phyloP scores from a whole-genome alignment of 2,888 invertebrate genomes.

The Catocala nupta region DNA sequence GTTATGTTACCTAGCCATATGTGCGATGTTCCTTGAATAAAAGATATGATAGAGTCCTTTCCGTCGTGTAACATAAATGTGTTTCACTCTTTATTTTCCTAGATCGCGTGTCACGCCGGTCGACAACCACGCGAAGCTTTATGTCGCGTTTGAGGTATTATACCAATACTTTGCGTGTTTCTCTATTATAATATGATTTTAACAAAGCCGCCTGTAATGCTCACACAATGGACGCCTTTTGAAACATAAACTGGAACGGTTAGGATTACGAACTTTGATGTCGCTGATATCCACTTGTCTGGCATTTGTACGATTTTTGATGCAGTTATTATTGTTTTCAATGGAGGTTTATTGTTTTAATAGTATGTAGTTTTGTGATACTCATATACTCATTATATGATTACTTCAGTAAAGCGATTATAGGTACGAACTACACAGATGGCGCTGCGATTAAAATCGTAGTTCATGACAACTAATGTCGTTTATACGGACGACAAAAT shows the following conservation, averaged over 20 bases:
- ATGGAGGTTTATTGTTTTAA: slow-evolving; percentile 7
- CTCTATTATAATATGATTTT: slow-evolving; percentile 80
- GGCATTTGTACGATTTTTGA: slow-evolving; percentile 34
- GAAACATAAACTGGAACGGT: slow-evolving; percentile 76
- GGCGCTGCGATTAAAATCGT: too few relatives aligned
- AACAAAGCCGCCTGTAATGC: slow-evolving; percentile 77
- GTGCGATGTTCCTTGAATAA: not conserved
- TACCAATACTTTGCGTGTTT: slow-evolving; percentile 81
- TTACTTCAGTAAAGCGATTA: too few relatives aligned
- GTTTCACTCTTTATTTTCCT: slow-evolving; percentile 55
- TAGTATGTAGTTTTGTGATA: not conserved
- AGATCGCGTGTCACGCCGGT: slow-evolving; percentile 67
- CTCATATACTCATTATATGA: too few relatives aligned
- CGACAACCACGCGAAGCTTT: slow-evolving; percentile 62
- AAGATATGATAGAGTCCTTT: not conserved
- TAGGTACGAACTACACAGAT: too few relatives aligned
- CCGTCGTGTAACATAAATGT: slow-evolving; percentile 39
- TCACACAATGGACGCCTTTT: slow-evolving; percentile 76
- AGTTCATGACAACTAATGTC: too few relatives aligned
- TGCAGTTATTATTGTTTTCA: slow-evolving; percentile 33
- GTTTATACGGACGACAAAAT: too few relatives aligned
- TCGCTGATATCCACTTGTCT: slow-evolving; percentile 50
- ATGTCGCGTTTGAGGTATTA: slow-evolving; percentile 69
- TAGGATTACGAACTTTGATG: slow-evolving; percentile 62
- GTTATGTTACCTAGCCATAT: not conserved